Percentiles rank a stretch among this genome's conserved stretches.
Conservation (phyloP, 1,140 invertebrate genomes). For the Heterodera schachtii region DNA sequence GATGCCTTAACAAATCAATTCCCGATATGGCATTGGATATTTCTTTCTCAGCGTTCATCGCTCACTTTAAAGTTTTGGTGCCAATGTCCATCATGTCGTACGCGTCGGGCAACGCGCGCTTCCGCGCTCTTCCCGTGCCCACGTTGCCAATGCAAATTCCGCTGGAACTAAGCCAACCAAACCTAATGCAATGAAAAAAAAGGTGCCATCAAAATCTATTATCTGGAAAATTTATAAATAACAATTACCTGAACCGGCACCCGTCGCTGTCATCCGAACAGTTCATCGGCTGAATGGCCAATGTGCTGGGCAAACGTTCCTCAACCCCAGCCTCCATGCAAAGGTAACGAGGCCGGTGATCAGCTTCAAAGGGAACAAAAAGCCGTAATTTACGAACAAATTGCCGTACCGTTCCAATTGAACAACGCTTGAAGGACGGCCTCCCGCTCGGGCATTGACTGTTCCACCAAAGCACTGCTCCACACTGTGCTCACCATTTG, state of each 20-base stretch:
- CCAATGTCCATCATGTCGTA: conserved; percentile 33
- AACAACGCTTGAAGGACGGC: conserved; percentile 38
- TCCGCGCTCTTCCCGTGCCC: conserved; percentile 18
- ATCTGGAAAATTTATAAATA: too few species aligned
- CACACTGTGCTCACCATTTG: conserved; percentile 45
- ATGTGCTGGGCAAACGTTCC: conserved; percentile 31
- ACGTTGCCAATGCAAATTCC: conserved; percentile 37
- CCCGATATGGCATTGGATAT: too few species aligned
- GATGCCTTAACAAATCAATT: conserved; percentile 31
- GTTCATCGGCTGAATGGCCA: conserved; percentile 31
- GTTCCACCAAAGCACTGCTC: conserved; percentile 39
- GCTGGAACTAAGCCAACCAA: conserved; percentile 39
- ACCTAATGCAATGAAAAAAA: conserved; percentile 1
- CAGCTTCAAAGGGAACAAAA: conserved; percentile 26
- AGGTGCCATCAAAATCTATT: not conserved
- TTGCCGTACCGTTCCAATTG: conserved; percentile 26
- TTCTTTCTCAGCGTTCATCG: too few species aligned
- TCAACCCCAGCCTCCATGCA: conserved; percentile 22
- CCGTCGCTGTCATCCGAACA: not conserved
- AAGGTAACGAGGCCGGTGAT: conserved; percentile 30
- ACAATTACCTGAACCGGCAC: not conserved
- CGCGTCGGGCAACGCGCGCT: conserved; percentile 27
- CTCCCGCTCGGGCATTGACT: conserved; percentile 13
- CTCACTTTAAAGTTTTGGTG: conserved; percentile 13
- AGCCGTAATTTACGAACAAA: not conserved